Evolutionary conservation across 2,888 invertebrate species (phyloP).

Genomic region (Drosophila kanekoi): DNA sequence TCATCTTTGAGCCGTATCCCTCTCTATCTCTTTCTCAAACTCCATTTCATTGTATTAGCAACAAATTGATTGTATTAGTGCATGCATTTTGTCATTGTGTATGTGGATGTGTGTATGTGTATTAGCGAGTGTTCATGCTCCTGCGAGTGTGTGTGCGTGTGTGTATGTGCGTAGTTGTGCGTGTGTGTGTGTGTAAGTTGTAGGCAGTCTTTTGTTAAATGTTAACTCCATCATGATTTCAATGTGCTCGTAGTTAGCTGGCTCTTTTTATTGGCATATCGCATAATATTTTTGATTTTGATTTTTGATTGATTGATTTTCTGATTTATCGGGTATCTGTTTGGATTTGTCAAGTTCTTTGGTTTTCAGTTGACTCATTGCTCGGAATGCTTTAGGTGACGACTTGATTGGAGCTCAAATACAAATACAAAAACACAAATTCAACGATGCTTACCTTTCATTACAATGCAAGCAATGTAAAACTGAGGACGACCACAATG

Average conservation of each 20-base stretch:
- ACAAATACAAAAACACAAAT: constrained; percentile 41
- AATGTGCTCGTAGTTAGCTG: constrained; percentile 48
- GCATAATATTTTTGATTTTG: constrained; percentile 14
- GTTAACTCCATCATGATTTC: constrained; percentile 23
- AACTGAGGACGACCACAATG: constrained; percentile 54
- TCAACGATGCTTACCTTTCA: constrained; percentile 52
- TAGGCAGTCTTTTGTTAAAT: constrained; percentile 17
- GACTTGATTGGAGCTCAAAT: constrained; percentile 63
- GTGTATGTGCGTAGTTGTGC: background rate
- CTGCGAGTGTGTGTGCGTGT: constrained; percentile 1
- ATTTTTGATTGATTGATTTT: constrained; percentile 15
- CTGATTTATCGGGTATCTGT: constrained; percentile 28
- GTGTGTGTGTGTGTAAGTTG: constrained; percentile 3
- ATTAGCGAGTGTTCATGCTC: constrained; percentile 1
- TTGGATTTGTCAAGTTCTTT: constrained; percentile 38
- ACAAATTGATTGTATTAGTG: constrained; percentile 40
- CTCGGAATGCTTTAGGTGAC: constrained; percentile 81
- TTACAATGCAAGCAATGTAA: constrained; percentile 54
- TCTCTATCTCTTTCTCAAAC: constrained; percentile 16
- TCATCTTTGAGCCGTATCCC: background rate
- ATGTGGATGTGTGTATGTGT: constrained; percentile 20
- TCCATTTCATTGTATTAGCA: constrained; percentile 17
- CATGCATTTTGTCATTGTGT: constrained; percentile 48
- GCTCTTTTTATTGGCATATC: constrained; percentile 46
- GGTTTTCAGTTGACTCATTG: constrained; percentile 71